These are phyloP conservation scores for Peromyscus polionotus DNA, from an alignment of 2,113 vertebrate species.

Conservation along the genomic window DNA sequence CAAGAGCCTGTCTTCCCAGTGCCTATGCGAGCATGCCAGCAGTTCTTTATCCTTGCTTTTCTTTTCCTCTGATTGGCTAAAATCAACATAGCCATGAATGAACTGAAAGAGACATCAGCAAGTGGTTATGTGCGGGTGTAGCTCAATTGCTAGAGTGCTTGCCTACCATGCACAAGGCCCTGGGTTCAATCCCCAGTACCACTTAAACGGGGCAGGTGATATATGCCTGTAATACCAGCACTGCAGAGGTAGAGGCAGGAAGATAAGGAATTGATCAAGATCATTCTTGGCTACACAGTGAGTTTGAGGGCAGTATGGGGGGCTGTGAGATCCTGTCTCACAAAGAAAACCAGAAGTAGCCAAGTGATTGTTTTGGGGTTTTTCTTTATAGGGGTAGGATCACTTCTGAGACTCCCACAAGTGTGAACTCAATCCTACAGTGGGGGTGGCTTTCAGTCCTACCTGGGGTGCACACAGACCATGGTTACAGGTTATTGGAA, in stretches of 20 bases:
- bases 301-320: not conserved
- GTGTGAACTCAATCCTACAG: fast-evolving
- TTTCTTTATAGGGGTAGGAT: not conserved
- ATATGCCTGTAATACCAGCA: too few relatives aligned
- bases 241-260: not conserved
- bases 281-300: not conserved
- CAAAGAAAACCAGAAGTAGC: not conserved
- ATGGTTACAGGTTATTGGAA: fast-evolving
- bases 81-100: not conserved
- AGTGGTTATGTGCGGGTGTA: not conserved
- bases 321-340: not conserved
- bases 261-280: not conserved
- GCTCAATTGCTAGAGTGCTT: not conserved
- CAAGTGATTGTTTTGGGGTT: not conserved
- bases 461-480: fast-evolving
- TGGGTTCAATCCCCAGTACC: not conserved
- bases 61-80: not conserved
- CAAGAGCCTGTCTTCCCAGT: slow-evolving; percentile 10
- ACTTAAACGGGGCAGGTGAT: too few relatives aligned
- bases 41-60: not conserved
- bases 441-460: not conserved
- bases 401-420: not conserved
- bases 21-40: not conserved
- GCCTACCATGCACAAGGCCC: not conserved
- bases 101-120: not conserved